Percentiles rank a stretch among this genome's conserved stretches.
These are phyloP conservation scores for Conomelus anceps DNA, from an alignment of 2,888 invertebrate genomes.

Conservation along the genomic window DNA sequence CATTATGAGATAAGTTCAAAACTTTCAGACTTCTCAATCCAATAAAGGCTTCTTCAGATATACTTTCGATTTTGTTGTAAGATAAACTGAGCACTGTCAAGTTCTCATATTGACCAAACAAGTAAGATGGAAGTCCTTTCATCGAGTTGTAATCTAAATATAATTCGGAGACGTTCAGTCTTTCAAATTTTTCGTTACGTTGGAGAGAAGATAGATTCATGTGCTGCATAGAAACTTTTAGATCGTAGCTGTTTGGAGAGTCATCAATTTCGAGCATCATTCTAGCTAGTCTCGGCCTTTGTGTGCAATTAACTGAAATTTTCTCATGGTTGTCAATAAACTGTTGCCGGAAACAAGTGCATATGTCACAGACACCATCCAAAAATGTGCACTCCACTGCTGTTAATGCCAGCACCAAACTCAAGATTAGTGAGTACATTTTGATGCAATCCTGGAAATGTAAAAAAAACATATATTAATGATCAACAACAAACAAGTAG, in stretches of 20 bases:
- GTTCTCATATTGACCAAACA: neutral
- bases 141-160: slow-evolving; percentile 19
- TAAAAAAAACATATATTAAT: neutral
- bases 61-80: slow-evolving; percentile 10
- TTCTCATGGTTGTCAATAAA: neutral
- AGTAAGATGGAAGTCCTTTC: slow-evolving; percentile 7
- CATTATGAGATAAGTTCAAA: slow-evolving; percentile 21
- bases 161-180: slow-evolving; percentile 18
- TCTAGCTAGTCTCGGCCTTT: neutral
- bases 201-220: slow-evolving; percentile 17
- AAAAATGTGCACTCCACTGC: neutral
- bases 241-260: neutral
- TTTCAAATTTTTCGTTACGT: slow-evolving; percentile 5
- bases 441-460: neutral
- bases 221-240: neutral
- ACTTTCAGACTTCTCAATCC: slow-evolving; percentile 7
- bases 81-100: slow-evolving; percentile 5
- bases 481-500: too few species aligned
- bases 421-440: neutral
- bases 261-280: neutral
- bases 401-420: neutral
- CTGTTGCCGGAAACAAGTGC: neutral
- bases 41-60: slow-evolving; percentile 17
- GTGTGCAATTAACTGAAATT: neutral
- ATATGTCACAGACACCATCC: neutral